A percentile compares a stretch with the other conserved stretches of the same genome.
Conservation (phyloP, 2,888 invertebrate species). For the Linnaemya tessellans region DNA sequence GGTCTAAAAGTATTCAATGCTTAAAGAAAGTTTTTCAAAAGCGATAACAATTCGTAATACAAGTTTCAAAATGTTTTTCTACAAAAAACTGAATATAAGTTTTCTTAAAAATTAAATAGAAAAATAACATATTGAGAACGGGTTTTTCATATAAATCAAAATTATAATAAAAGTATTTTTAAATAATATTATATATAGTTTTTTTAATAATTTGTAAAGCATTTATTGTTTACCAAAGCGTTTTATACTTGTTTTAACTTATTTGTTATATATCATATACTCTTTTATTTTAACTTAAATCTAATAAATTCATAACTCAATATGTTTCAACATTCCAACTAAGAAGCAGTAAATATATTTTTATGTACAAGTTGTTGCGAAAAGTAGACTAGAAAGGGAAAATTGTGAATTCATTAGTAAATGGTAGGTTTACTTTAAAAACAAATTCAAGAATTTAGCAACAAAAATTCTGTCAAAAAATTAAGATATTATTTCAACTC, state of each 20-base stretch:
- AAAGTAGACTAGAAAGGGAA: background rate
- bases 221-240: constrained; percentile 84
- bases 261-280: constrained; percentile 58
- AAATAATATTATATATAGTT: constrained; percentile 19
- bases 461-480: no score
- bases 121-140: no score
- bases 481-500: no score
- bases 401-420: background rate
- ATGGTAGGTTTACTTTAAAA: no score
- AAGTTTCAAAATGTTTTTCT: no score
- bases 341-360: constrained; percentile 27
- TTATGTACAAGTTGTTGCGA: constrained; percentile 17
- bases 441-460: no score
- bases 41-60: no score
- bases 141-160: no score
- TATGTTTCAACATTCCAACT: constrained; percentile 45
- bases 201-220: constrained; percentile 81
- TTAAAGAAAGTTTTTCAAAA: no score
- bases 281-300: constrained; percentile 67
- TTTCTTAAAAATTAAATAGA: no score
- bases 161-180: constrained; percentile 7
- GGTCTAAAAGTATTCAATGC: no score
- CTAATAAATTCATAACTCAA: constrained; percentile 62
- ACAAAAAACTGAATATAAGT: no score
- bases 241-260: constrained; percentile 71